A percentile compares a stretch with the other conserved stretches of the same genome.
Evolutionary conservation across 2,888 invertebrate species (phyloP).

Genomic region (Megamerina dolium): DNA sequence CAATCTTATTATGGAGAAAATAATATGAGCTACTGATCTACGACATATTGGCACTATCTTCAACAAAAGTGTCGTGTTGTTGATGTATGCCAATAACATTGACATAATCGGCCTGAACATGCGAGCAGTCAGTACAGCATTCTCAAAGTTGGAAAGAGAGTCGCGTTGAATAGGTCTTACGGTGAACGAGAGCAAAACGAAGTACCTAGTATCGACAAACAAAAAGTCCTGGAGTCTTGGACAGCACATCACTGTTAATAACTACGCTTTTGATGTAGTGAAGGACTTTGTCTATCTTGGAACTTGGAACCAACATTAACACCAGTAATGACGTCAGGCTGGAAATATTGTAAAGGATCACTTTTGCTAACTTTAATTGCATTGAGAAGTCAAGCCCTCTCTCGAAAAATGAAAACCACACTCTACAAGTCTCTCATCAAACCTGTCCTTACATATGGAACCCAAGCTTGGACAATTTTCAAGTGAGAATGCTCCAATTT

Average conservation of each 20-base stretch:
- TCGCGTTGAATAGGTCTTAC: background rate
- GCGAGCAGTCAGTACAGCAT: background rate
- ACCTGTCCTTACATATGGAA: background rate
- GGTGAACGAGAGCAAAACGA: background rate
- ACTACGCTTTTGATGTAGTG: too few species aligned
- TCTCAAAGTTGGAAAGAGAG: background rate
- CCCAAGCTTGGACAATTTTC: background rate
- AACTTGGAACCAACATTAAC: background rate
- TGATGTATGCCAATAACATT: too few species aligned
- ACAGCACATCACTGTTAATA: background rate
- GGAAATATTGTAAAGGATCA: too few species aligned
- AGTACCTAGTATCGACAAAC: background rate
- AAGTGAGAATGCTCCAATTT: background rate
- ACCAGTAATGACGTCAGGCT: background rate
- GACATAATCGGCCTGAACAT: too few species aligned
- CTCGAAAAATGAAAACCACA: background rate
- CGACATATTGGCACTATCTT: too few species aligned
- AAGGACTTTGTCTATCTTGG: background rate
- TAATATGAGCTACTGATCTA: too few species aligned
- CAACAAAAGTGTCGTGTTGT: too few species aligned
- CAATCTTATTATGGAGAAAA: too few species aligned
- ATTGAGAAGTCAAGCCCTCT: background rate
- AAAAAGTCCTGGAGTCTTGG: background rate
- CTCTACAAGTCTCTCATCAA: background rate
- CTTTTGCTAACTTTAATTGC: background rate